phyloP scores from a whole-genome alignment of 2,888 invertebrate species.

The Cephalotes varians region DNA sequence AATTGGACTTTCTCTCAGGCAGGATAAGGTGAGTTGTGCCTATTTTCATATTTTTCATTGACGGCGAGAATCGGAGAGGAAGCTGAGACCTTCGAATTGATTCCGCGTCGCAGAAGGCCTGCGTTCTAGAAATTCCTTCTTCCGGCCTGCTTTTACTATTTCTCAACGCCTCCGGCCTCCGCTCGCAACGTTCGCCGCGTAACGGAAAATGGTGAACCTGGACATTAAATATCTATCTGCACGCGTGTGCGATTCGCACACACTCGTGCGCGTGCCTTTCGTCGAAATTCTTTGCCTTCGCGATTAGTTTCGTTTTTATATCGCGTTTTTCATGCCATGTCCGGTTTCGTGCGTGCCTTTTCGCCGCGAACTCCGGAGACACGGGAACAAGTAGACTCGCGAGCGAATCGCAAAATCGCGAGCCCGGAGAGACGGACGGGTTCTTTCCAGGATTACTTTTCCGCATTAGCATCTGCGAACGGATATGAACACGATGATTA shows the following conservation, averaged over 20 bases:
- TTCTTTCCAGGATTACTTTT: neutral
- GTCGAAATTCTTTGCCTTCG: neutral
- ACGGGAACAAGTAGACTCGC: neutral
- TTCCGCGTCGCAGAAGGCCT: neutral
- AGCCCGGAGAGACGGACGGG: neutral
- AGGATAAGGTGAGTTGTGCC: neutral
- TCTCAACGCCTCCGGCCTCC: constrained; percentile 1
- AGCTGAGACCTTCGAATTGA: neutral
- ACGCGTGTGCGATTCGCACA: neutral
- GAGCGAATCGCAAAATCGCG: neutral
- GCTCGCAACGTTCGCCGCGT: too few species aligned
- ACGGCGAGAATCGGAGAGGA: neutral
- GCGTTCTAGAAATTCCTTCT: constrained; percentile 37
- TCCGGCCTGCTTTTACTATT: constrained; percentile 44
- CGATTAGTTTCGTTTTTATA: constrained; percentile 2
- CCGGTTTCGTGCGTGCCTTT: neutral
- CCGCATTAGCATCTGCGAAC: neutral
- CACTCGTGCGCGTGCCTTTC: neutral
- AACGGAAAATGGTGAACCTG: constrained; percentile 14
- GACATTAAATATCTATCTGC: constrained; percentile 25
- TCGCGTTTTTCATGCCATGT: neutral
- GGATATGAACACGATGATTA: neutral
- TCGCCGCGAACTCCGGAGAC: neutral
- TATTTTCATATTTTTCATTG: constrained; percentile 9
- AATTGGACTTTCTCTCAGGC: neutral